A percentile compares a stretch with the other conserved stretches of the same genome.
phyloP scores from a whole-genome alignment of 2,888 invertebrate species.

The Tetropium fuscum region DNA sequence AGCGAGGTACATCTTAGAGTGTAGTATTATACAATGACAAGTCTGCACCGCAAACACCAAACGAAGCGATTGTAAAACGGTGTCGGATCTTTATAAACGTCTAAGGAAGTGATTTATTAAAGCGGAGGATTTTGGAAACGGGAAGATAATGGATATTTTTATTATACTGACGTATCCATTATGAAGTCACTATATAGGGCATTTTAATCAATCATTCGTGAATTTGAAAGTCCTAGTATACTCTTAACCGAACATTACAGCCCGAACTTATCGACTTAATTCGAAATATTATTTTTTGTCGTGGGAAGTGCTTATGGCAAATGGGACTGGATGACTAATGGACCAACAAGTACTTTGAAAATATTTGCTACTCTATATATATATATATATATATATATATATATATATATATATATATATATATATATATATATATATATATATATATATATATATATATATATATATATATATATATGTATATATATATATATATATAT shows the following conservation, averaged over 20 bases:
- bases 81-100: conserved; percentile 62
- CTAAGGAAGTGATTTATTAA: conserved; percentile 61
- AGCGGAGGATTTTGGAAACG: conserved; percentile 57
- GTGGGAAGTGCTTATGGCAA: conserved; percentile 4
- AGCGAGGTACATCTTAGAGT: conserved; percentile 46
- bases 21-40: conserved; percentile 45
- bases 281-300: conserved; percentile 16
- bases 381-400: no score
- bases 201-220: conserved; percentile 55
- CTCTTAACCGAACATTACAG: conserved; percentile 43
- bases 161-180: conserved; percentile 60
- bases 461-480: no score
- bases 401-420: no score
- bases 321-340: conserved; percentile 14
- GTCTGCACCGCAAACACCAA: conserved; percentile 47
- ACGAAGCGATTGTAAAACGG: conserved; percentile 57
- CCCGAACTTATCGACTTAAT: conserved; percentile 25
- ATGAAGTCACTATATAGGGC: conserved; percentile 56
- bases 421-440: no score
- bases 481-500: no score
- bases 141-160: conserved; percentile 61
- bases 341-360: conserved; percentile 9
- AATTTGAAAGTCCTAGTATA: conserved; percentile 49
- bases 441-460: no score
- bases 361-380: no score